A percentile compares a stretch with the other conserved stretches of the same genome.
These are phyloP conservation scores for Olivierus martensii DNA, from an alignment of 1,140 invertebrate species.

Conservation along the genomic window DNA sequence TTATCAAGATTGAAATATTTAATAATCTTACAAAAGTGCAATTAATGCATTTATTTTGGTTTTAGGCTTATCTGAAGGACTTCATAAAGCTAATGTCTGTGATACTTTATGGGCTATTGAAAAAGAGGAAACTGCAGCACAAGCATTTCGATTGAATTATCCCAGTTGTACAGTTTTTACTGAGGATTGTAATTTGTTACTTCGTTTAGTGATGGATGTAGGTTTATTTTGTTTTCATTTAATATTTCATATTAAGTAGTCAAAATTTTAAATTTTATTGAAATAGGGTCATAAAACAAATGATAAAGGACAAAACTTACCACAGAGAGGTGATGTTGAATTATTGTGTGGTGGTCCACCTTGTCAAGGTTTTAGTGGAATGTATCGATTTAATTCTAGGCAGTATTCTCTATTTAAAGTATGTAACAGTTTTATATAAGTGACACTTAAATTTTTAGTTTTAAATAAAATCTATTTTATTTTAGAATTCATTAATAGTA, in stretches of 20 bases:
- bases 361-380: conserved; percentile 79
- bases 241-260: neutral
- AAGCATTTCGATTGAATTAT: conserved; percentile 66
- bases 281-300: conserved; percentile 38
- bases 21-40: no score
- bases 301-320: conserved; percentile 45
- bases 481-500: conserved; percentile 67
- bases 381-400: conserved; percentile 77
- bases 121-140: conserved; percentile 57
- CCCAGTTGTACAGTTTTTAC: conserved; percentile 55
- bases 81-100: conserved; percentile 53
- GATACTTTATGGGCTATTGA: conserved; percentile 69
- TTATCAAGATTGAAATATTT: no score
- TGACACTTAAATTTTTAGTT: no score
- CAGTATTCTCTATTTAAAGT: conserved; percentile 73
- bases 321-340: conserved; percentile 66
- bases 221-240: conserved; percentile 13
- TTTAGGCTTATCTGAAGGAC: conserved; percentile 34
- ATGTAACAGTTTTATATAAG: conserved; percentile 5
- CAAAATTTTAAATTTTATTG: neutral
- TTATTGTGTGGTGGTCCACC: conserved; percentile 77
- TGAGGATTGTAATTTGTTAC: conserved; percentile 63
- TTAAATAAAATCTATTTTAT: conserved; percentile 9
- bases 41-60: no score
- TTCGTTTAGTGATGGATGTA: conserved; percentile 48